A percentile compares a stretch with the other conserved stretches of the same genome.
Evolutionary conservation across 2,797 vertebrate species (phyloP).

Genomic region (Netta rufina): DNA sequence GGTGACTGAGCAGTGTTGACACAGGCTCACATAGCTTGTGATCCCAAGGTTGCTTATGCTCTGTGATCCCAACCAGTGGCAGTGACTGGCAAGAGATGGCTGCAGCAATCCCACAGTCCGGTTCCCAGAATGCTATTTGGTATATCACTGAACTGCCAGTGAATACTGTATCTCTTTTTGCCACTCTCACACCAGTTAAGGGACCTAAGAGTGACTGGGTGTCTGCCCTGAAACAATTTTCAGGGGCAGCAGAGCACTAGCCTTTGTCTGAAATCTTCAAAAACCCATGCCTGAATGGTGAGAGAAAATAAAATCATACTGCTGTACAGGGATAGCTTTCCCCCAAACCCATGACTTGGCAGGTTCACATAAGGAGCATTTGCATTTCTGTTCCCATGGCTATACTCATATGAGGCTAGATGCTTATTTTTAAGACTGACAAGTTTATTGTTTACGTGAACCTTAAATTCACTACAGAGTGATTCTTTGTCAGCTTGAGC

Average conservation of each 20-base stretch:
- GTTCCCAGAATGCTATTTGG: neutral
- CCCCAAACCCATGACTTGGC: neutral
- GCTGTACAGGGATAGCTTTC: neutral
- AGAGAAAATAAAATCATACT: neutral
- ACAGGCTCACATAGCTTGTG: rapidly evolving
- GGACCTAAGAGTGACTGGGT: neutral
- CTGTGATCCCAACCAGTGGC: neutral
- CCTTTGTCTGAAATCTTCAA: neutral
- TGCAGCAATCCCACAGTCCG: neutral
- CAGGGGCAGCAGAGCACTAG: neutral
- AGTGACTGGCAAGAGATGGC: neutral
- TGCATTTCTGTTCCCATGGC: neutral
- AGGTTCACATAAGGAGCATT: neutral
- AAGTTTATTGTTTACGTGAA: neutral
- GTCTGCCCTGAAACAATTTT: neutral
- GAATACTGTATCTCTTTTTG: neutral
- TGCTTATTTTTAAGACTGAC: neutral
- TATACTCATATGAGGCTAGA: neutral
- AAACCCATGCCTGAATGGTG: neutral
- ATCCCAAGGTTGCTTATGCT: neutral
- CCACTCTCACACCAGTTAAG: neutral
- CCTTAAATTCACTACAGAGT: neutral
- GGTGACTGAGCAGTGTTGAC: neutral
- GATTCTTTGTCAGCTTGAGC: neutral
- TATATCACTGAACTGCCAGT: neutral